phyloP scores from a whole-genome alignment of 2,113 vertebrate species.

The Psittacula cyanocephala region DNA sequence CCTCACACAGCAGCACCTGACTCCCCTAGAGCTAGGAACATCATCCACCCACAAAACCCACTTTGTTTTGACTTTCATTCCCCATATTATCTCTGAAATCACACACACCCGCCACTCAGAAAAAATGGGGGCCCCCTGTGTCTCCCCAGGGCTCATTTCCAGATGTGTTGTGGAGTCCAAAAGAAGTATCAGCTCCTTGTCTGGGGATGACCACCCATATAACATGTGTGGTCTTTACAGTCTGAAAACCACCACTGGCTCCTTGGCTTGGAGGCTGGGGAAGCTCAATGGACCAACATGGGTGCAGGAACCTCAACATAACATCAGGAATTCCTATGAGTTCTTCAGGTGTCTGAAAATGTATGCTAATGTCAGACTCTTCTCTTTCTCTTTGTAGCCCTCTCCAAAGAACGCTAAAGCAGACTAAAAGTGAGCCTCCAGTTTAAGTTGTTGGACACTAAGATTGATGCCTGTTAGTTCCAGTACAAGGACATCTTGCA shows the following conservation, averaged over 20 bases:
- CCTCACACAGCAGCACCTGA: background rate
- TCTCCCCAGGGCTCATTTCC: background rate
- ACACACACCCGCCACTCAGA: background rate
- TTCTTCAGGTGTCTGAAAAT: background rate
- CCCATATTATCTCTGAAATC: background rate
- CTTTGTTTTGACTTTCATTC: constrained; percentile 1
- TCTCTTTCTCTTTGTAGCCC: background rate
- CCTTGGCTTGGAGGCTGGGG: background rate
- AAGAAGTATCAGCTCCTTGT: background rate
- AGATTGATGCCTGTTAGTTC: background rate
- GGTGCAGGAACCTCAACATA: background rate
- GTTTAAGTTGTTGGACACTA: background rate
- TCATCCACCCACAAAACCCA: background rate
- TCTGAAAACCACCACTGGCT: background rate
- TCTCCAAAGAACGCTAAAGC: background rate
- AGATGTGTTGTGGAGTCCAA: background rate
- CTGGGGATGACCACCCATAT: background rate
- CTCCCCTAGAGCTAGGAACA: background rate
- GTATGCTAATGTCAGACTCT: background rate
- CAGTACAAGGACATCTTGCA: background rate
- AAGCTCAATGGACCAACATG: background rate
- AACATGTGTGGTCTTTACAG: background rate
- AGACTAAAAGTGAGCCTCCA: background rate
- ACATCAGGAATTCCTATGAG: background rate
- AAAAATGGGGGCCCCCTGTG: background rate